These are phyloP conservation scores for Ascidia mentula DNA, from an alignment of 23 tunicate species.

Conservation along the genomic window DNA sequence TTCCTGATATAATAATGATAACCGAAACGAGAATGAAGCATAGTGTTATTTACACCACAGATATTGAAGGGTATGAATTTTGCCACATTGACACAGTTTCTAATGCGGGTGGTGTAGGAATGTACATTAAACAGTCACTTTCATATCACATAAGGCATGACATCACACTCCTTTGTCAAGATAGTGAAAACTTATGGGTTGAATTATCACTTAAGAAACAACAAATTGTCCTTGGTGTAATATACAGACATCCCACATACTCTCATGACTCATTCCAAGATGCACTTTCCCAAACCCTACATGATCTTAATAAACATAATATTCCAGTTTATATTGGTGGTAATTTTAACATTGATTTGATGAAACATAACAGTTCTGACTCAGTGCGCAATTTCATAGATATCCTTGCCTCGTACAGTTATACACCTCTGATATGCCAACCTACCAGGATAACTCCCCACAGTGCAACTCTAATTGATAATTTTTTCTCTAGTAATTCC, in stretches of 20 bases:
- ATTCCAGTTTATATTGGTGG: background rate
- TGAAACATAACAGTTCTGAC: background rate
- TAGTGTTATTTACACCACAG: background rate
- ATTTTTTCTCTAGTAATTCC: too few species aligned
- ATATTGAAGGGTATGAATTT: conserved; percentile 11
- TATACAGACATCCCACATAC: conserved; percentile 22
- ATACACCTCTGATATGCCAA: too few species aligned
- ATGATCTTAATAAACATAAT: background rate
- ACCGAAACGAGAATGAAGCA: background rate
- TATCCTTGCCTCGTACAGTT: too few species aligned
- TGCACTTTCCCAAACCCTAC: background rate
- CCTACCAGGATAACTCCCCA: too few species aligned
- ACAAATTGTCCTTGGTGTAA: background rate
- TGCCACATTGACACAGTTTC: background rate
- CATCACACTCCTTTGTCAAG: background rate
- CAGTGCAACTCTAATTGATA: too few species aligned
- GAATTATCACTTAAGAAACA: background rate
- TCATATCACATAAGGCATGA: background rate
- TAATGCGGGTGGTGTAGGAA: conserved; percentile 21
- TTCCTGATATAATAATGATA: conserved; percentile 15
- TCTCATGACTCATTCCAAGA: background rate
- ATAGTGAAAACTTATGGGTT: conserved; percentile 11
- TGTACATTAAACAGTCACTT: conserved; percentile 18
- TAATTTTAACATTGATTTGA: background rate
- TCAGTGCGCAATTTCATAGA: too few species aligned